Conservation (phyloP, 1,140 invertebrate species). For the Euwallacea fornicatus region DNA sequence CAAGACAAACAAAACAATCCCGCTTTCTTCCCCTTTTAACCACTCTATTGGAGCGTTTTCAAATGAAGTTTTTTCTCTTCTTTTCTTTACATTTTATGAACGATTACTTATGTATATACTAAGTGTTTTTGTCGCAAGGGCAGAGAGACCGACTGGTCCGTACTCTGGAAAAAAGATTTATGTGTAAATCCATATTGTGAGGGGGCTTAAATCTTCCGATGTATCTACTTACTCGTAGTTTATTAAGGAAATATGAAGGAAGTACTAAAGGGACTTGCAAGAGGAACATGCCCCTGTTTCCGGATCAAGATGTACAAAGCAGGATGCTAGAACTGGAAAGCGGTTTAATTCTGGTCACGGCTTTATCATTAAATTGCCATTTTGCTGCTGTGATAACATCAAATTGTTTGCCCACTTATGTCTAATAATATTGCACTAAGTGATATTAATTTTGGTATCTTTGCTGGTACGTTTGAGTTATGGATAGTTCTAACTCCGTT, state of each 20-base stretch:
- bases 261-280: slow-evolving; percentile 39
- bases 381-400: slow-evolving; percentile 5
- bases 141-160: too few species aligned
- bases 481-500: not conserved
- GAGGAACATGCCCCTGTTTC: slow-evolving; percentile 39
- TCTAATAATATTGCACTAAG: not conserved
- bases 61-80: too few species aligned
- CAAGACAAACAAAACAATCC: too few species aligned
- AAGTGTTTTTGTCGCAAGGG: too few species aligned
- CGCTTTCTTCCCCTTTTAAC: too few species aligned
- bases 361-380: slow-evolving; percentile 11
- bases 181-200: too few species aligned
- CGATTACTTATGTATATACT: too few species aligned
- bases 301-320: slow-evolving; percentile 34
- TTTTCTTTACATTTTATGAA: too few species aligned
- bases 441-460: slow-evolving; percentile 9
- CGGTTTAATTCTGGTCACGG: slow-evolving; percentile 17
- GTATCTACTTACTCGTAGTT: too few species aligned
- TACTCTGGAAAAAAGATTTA: too few species aligned
- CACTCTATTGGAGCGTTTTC: too few species aligned
- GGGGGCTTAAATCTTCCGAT: too few species aligned
- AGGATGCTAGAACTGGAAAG: slow-evolving; percentile 34
- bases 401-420: not conserved
- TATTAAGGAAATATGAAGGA: slow-evolving; percentile 38
- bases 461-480: not conserved